Conservation (phyloP, 1,140 invertebrate genomes). For the Brachystomella parvula region DNA sequence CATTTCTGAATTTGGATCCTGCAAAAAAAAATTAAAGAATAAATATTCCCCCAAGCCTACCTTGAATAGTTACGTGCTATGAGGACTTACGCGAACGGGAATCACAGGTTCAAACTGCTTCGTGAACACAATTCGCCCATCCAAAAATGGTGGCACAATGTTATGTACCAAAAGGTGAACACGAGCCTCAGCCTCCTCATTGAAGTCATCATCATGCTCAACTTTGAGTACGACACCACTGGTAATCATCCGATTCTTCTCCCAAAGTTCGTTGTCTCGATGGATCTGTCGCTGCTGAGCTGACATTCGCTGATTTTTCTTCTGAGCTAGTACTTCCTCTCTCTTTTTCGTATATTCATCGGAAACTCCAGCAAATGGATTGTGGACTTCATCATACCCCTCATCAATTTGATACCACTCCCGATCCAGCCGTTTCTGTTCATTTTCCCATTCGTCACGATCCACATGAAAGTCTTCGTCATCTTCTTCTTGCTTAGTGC, state of each 20-base stretch:
- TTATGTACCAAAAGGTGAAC: slow-evolving; percentile 97
- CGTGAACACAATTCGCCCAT: slow-evolving; percentile 97
- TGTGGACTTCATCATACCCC: slow-evolving; percentile 85
- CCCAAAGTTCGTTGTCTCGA: slow-evolving; percentile 79
- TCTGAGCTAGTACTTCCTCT: slow-evolving; percentile 82
- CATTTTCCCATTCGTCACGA: slow-evolving; percentile 78
- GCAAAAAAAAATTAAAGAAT: slow-evolving; percentile 37
- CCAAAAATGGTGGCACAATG: slow-evolving; percentile 96
- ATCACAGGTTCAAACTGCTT: slow-evolving; percentile 97
- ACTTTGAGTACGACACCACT: slow-evolving; percentile 87
- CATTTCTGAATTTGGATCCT: slow-evolving; percentile 97
- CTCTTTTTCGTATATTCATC: slow-evolving; percentile 85
- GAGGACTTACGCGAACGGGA: slow-evolving; percentile 64
- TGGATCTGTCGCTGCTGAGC: slow-evolving; percentile 87
- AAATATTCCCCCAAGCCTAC: not conserved
- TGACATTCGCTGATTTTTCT: slow-evolving; percentile 81
- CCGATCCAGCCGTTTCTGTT: slow-evolving; percentile 83
- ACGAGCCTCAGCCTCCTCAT: slow-evolving; percentile 81
- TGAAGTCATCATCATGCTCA: slow-evolving; percentile 85
- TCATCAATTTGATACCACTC: slow-evolving; percentile 96
- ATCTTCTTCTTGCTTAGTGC: slow-evolving; percentile 45
- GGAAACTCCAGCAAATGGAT: slow-evolving; percentile 82
- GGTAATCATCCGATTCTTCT: slow-evolving; percentile 94
- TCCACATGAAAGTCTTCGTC: slow-evolving; percentile 64
- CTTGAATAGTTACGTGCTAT: not conserved